Percentiles rank a stretch among this genome's conserved stretches.
phyloP scores from a whole-genome alignment of 2,797 vertebrate genomes.

The Parauchenoglanis ngamensis region DNA sequence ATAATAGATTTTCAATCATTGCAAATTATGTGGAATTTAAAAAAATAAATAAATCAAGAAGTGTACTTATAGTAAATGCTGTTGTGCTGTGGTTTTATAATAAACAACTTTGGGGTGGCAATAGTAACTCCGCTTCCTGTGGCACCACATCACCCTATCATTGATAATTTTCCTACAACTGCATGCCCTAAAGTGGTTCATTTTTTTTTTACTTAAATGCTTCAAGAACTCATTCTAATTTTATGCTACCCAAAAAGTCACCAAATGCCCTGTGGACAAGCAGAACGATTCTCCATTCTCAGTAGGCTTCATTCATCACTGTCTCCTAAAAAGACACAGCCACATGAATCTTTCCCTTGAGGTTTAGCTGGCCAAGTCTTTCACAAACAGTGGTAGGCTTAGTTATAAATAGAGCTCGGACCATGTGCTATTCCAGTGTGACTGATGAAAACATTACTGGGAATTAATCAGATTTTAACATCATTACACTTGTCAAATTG shows the following conservation, averaged over 20 bases:
- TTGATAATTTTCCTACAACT: neutral
- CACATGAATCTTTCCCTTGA: slow-evolving; percentile 20
- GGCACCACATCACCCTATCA: neutral
- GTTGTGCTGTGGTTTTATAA: neutral
- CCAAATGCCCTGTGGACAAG: slow-evolving; percentile 33
- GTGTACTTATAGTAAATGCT: neutral
- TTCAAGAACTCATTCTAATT: slow-evolving; percentile 12
- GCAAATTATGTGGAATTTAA: neutral
- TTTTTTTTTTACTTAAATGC: slow-evolving; percentile 12
- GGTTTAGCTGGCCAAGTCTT: slow-evolving; percentile 15
- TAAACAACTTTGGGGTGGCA: neutral
- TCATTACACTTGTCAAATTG: slow-evolving; percentile 23
- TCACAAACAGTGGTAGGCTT: neutral
- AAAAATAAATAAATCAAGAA: no score
- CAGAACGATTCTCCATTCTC: slow-evolving; percentile 33
- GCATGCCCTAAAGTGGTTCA: neutral
- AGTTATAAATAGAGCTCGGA: slow-evolving; percentile 27
- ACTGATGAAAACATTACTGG: slow-evolving; percentile 18
- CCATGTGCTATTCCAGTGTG: slow-evolving; percentile 1
- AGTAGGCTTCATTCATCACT: slow-evolving; percentile 29
- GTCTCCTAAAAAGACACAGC: slow-evolving; percentile 29
- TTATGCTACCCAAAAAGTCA: slow-evolving; percentile 21
- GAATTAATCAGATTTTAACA: slow-evolving; percentile 37
- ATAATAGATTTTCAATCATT: neutral
- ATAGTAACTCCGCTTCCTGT: neutral